Percentiles rank a stretch among this genome's conserved stretches.
These are phyloP conservation scores for Nannoperca australis DNA, from an alignment of 2,797 vertebrate species.

Conservation along the genomic window DNA sequence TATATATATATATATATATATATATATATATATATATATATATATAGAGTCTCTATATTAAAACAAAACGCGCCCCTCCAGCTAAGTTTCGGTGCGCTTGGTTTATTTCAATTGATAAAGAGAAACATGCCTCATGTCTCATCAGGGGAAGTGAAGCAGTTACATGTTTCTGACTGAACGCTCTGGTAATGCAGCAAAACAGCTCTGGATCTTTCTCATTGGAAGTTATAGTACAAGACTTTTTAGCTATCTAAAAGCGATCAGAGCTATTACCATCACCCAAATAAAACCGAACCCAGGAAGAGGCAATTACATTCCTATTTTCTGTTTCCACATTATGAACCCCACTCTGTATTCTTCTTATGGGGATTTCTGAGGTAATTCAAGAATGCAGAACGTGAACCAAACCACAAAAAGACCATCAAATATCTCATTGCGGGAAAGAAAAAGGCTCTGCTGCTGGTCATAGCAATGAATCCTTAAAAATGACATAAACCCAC, in stretches of 20 bases:
- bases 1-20: no score
- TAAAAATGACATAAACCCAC: constrained; percentile 15
- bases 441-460: neutral
- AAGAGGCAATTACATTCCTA: constrained; percentile 55
- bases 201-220: constrained; percentile 32
- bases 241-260: constrained; percentile 32
- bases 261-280: constrained; percentile 63
- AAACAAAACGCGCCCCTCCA: neutral
- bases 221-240: constrained; percentile 22
- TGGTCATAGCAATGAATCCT: constrained; percentile 30
- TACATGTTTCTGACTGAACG: constrained; percentile 12
- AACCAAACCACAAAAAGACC: constrained; percentile 45
- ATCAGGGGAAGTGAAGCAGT: constrained; percentile 12
- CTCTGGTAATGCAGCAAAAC: constrained; percentile 43
- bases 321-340: constrained; percentile 48
- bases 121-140: neutral
- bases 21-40: no score
- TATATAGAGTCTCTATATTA: no score
- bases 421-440: constrained; percentile 42
- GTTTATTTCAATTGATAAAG: neutral
- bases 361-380: constrained; percentile 44
- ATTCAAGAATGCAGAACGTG: constrained; percentile 39
- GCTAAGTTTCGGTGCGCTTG: neutral
- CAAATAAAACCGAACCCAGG: constrained; percentile 44
- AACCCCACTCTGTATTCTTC: constrained; percentile 35